phyloP scores from a whole-genome alignment of 2,797 vertebrate genomes.

The Poeciliopsis presidionis region DNA sequence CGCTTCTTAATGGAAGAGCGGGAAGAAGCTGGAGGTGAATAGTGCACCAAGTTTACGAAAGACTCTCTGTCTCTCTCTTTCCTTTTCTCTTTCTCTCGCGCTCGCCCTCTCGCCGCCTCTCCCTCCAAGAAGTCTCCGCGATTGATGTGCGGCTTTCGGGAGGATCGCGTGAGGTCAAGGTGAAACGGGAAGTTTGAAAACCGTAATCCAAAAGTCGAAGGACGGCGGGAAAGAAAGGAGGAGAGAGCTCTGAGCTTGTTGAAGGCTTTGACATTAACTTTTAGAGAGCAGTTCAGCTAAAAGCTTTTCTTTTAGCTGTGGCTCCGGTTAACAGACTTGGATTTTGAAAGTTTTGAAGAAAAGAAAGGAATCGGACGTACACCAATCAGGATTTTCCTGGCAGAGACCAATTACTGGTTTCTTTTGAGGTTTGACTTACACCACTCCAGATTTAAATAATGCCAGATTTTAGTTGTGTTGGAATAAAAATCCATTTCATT shows the following conservation, averaged over 20 bases:
- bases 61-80: slow-evolving; percentile 44
- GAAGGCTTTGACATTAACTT: slow-evolving; percentile 29
- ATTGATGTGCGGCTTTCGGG: slow-evolving; percentile 64
- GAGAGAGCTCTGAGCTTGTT: slow-evolving; percentile 23
- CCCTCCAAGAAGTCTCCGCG: slow-evolving; percentile 42
- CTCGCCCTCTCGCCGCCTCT: slow-evolving; percentile 52
- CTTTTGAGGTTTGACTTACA: background rate
- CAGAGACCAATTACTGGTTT: background rate
- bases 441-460: background rate
- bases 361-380: background rate
- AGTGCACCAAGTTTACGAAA: slow-evolving; percentile 52
- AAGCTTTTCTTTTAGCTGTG: background rate
- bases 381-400: background rate
- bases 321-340: background rate
- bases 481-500: background rate
- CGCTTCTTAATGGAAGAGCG: slow-evolving; percentile 43
- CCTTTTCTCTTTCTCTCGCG: slow-evolving; percentile 41
- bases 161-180: slow-evolving; percentile 64
- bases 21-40: slow-evolving; percentile 62
- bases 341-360: background rate
- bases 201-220: slow-evolving; percentile 48
- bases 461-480: background rate
- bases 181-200: slow-evolving; percentile 52
- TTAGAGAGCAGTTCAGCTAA: slow-evolving; percentile 1
- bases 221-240: slow-evolving; percentile 12